Evolutionary conservation across 2,888 invertebrate species (phyloP), one percentile per base, ranked within the genome.

Genomic region (Philhelius pedissequus): DNA sequence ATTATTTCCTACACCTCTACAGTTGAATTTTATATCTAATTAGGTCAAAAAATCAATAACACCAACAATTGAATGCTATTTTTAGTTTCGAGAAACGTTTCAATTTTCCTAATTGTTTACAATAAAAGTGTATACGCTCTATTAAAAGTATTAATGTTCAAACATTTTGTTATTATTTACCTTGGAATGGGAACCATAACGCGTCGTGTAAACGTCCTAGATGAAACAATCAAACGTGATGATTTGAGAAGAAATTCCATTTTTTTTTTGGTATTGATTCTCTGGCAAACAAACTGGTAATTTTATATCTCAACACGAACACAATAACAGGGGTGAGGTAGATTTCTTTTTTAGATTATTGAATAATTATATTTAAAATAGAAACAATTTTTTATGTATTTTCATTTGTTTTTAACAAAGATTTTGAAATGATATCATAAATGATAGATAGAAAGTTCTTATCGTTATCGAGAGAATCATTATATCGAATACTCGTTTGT

Each of bases 151-250:
- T 40, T n/a, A n/a, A 64, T 13, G 43, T 43, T 9, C 30, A 62
- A 73, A 43, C 40, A 43, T 54, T 58, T 45, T 69, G 20, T 68
- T 32, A 52, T 35, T 45, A 87, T 86, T 91, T 92, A 91, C 91
- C 91, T 91, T 90, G 91, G 91, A 88, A 91, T 90, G 80, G 92
- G 91, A 78, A 91, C 89, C 86, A 90, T 89, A 87, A 91, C 90
- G 86, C 91, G 91, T 62, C 91, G 89, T 71, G 90, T 89, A 87
- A 91, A 90, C 86, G 90, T 90, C 89, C 91, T 90, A 81, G 90
- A 88, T 79, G 89, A 89, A 80, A 90, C 89, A 88, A 91, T 90
- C 86, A 91, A 88, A 80, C 91, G 90, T 86, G 90, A 91, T 86
- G 91, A 89, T 88, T 90, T 91, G 76, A 91, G 89, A 87, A 92